Evolutionary conservation across 64 coral and sea anemone species (phyloP).

Genomic region (Pocillopora damicornis): DNA sequence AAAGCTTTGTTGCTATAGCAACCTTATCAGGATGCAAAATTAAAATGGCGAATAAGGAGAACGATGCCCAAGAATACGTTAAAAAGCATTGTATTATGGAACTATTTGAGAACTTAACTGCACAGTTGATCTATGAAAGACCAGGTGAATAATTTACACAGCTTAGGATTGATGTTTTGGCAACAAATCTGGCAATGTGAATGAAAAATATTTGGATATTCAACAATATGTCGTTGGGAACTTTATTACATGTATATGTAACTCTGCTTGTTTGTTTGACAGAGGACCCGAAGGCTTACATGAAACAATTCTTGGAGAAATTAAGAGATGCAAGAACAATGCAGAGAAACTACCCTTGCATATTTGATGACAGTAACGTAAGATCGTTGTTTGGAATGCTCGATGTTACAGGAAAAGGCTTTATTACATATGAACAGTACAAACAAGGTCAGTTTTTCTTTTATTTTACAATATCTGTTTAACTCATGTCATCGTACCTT

Average conservation of each 20-base stretch:
- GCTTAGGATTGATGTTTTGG: background rate
- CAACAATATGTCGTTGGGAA: background rate
- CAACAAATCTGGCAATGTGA: background rate
- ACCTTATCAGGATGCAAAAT: background rate
- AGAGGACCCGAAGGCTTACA: constrained; percentile 85
- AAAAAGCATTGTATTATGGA: constrained; percentile 93
- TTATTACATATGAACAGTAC: constrained; percentile 90
- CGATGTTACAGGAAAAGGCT: constrained; percentile 86
- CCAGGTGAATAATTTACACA: constrained; percentile 54
- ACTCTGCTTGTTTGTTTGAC: background rate
- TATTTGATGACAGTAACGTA: constrained; percentile 96
- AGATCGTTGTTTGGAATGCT: constrained; percentile 95
- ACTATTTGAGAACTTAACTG: constrained; percentile 87
- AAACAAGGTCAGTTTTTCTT: constrained; percentile 70
- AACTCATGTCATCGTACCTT: background rate
- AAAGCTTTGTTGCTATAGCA: constrained; percentile 31
- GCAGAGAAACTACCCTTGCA: constrained; percentile 81
- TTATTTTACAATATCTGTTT: background rate
- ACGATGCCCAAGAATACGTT: constrained; percentile 70
- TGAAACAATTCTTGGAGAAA: constrained; percentile 74
- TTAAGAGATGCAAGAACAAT: constrained; percentile 81
- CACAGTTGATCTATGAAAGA: constrained; percentile 92
- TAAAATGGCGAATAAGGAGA: constrained; percentile 89
- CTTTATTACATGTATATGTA: background rate
- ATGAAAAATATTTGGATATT: background rate